phyloP scores from a whole-genome alignment of 2,888 invertebrate genomes.

The Napeogenes inachia region DNA sequence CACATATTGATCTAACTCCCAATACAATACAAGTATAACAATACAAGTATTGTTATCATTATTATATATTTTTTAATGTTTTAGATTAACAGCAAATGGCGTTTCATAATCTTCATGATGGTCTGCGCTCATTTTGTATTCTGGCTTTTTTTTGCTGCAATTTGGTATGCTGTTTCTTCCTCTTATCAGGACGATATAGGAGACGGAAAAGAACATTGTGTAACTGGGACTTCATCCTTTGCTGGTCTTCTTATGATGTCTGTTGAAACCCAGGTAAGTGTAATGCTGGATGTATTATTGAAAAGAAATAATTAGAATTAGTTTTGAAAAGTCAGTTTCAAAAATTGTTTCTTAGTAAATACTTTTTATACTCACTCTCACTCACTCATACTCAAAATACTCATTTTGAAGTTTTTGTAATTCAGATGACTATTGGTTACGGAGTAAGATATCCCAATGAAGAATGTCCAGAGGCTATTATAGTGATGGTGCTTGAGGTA shows the following conservation, averaged over 20 bases:
- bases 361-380: background rate
- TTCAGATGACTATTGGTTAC: slow-evolving; percentile 87
- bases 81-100: slow-evolving; percentile 85
- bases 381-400: background rate
- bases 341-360: background rate
- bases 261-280: slow-evolving; percentile 89
- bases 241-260: slow-evolving; percentile 87
- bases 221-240: slow-evolving; percentile 79
- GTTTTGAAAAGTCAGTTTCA: too few species aligned
- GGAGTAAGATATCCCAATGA: slow-evolving; percentile 88
- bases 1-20: too few species aligned
- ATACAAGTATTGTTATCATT: background rate
- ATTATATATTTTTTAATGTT: slow-evolving; percentile 6
- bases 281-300: background rate
- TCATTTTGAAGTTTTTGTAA: slow-evolving; percentile 16
- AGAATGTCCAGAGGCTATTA: slow-evolving; percentile 90
- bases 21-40: too few species aligned
- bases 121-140: slow-evolving; percentile 80
- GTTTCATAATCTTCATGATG: slow-evolving; percentile 81
- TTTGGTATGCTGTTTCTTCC: slow-evolving; percentile 84
- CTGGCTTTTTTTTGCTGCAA: slow-evolving; percentile 87
- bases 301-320: background rate
- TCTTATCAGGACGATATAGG: slow-evolving; percentile 88
- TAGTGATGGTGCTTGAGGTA: slow-evolving; percentile 89
- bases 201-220: slow-evolving; percentile 78